Conservation (phyloP, 2,113 vertebrate species). For the Stomatorhinus ivindoensis region DNA sequence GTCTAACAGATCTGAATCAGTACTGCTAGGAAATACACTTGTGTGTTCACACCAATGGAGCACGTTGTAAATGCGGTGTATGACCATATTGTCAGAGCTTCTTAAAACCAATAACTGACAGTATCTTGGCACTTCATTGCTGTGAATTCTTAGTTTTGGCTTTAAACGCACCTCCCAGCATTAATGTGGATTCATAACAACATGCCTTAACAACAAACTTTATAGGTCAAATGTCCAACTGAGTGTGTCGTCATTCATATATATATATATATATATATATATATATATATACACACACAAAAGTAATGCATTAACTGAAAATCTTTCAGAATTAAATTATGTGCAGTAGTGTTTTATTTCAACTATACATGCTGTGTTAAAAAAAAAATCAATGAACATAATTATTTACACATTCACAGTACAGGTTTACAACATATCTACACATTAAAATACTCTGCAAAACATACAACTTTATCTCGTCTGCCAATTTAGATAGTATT, state of each 20-base stretch:
- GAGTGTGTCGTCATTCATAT: not conserved
- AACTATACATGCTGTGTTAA: slow-evolving; percentile 99
- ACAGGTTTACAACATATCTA: slow-evolving; percentile 98
- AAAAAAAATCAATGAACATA: slow-evolving; percentile 79
- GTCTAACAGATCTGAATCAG: slow-evolving; percentile 20
- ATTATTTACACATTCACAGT: slow-evolving; percentile 99
- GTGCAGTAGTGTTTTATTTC: slow-evolving; percentile 96
- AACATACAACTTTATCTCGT: slow-evolving; percentile 75
- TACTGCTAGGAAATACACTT: not conserved
- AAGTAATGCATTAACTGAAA: not conserved
- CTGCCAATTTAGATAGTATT: slow-evolving; percentile 85
- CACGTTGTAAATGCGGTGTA: not conserved
- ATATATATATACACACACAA: no score
- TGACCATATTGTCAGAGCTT: not conserved
- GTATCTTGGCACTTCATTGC: not conserved
- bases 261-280: not conserved
- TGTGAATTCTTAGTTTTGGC: not conserved
- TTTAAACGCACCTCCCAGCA: not conserved
- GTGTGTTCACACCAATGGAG: not conserved
- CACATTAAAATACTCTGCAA: slow-evolving; percentile 93
- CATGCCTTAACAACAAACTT: not conserved
- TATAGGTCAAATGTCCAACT: no score
- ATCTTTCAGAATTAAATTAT: slow-evolving; percentile 30
- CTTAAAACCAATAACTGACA: not conserved
- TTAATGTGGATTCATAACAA: not conserved